phyloP scores from a whole-genome alignment of 2,113 vertebrate species.

The Synchiropus splendidus region DNA sequence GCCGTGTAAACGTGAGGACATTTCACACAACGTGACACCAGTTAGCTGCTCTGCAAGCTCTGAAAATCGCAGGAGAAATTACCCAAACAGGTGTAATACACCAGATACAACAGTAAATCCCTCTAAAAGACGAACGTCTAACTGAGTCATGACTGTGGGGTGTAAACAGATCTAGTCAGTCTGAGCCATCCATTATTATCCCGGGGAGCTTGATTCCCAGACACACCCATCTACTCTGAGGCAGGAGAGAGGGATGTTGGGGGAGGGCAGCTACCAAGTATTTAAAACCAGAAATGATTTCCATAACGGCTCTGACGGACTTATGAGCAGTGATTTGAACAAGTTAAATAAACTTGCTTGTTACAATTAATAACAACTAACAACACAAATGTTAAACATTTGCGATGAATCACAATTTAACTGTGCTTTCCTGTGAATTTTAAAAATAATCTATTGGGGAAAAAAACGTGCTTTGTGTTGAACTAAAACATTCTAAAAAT shows the following conservation, averaged over 20 bases:
- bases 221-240: constrained; percentile 37
- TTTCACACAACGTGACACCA: too few relatives aligned
- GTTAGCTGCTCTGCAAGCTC: too few relatives aligned
- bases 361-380: too few relatives aligned
- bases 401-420: not conserved
- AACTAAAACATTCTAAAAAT: not conserved
- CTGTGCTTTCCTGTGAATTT: not conserved
- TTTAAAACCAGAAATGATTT: too few relatives aligned
- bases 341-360: too few relatives aligned
- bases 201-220: constrained; percentile 35
- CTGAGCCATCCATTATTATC: constrained; percentile 42
- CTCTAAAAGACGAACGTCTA: constrained; percentile 14
- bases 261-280: too few relatives aligned
- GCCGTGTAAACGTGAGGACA: too few relatives aligned
- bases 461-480: too few relatives aligned
- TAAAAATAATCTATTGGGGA: too few relatives aligned
- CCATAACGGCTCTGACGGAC: too few relatives aligned
- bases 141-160: constrained; percentile 36
- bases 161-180: constrained; percentile 49
- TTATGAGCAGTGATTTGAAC: too few relatives aligned
- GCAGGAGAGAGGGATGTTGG: not conserved
- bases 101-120: constrained; percentile 13
- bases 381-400: too few relatives aligned
- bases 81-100: constrained; percentile 10
- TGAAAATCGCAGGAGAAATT: not conserved